Evolutionary conservation across 2,888 invertebrate species (phyloP).

Genomic region (Sesia apiformis): DNA sequence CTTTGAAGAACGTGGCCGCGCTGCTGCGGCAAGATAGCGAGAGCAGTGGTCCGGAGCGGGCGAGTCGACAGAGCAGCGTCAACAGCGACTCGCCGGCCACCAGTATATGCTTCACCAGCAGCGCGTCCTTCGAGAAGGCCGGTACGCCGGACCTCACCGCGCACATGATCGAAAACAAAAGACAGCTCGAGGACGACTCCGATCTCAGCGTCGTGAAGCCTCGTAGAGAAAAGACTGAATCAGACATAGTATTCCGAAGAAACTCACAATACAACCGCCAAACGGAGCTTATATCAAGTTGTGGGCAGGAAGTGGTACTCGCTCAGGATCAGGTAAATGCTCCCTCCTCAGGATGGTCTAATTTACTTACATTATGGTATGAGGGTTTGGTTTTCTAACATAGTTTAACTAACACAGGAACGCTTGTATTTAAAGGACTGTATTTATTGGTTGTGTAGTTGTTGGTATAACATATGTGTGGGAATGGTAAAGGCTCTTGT

Average conservation of each 20-base stretch:
- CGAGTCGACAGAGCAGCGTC: conserved; percentile 59
- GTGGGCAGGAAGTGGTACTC: conserved; percentile 73
- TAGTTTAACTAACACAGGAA: conserved; percentile 42
- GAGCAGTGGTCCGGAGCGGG: conserved; percentile 42
- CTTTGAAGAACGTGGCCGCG: conserved; percentile 58
- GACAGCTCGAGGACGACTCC: conserved; percentile 25
- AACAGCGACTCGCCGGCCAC: conserved; percentile 63
- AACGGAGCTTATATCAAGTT: conserved; percentile 49
- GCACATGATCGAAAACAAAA: conserved; percentile 40
- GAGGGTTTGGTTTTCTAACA: conserved; percentile 60
- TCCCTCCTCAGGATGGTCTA: conserved; percentile 61
- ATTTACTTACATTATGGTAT: conserved; percentile 57
- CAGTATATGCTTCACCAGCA: conserved; percentile 48
- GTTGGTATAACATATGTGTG: conserved; percentile 27
- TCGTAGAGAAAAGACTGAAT: conserved; percentile 91
- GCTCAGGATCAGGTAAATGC: conserved; percentile 68
- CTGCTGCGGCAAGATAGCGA: conserved; percentile 58
- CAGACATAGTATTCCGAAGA: conserved; percentile 85
- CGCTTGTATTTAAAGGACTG: conserved; percentile 32
- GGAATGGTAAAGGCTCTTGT: conserved; percentile 20
- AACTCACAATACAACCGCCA: conserved; percentile 63
- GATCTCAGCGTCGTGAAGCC: conserved; percentile 73
- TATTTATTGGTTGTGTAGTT: neutral
- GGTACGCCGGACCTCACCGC: conserved; percentile 56
- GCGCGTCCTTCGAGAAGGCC: conserved; percentile 47